A percentile compares a stretch with the other conserved stretches of the same genome.
These are phyloP conservation scores for Patella ulyssiponensis DNA, from an alignment of 2,888 invertebrate species.

Conservation along the genomic window DNA sequence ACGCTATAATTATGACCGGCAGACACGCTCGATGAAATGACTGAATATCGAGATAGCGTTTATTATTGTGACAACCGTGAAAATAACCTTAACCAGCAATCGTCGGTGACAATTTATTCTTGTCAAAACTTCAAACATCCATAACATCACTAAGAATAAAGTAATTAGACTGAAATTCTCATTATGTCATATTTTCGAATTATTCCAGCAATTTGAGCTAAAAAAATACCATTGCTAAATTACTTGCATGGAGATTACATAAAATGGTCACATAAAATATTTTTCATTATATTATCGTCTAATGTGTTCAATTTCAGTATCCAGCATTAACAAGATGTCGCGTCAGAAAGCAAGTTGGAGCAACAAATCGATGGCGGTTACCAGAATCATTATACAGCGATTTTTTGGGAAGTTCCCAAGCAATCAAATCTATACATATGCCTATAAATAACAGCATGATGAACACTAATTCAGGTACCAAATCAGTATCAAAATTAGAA, in stretches of 20 bases:
- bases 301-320: constrained; percentile 76
- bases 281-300: background rate
- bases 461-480: constrained; percentile 60
- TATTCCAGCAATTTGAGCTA: background rate
- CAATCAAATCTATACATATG: constrained; percentile 61
- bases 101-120: no score
- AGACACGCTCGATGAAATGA: no score
- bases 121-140: no score
- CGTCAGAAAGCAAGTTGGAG: constrained; percentile 63
- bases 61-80: no score
- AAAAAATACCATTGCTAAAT: background rate
- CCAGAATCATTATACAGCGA: constrained; percentile 68
- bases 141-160: no score
- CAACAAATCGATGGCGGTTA: constrained; percentile 68
- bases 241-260: no score
- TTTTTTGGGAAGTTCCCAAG: constrained; percentile 67
- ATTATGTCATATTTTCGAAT: background rate
- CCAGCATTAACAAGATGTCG: constrained; percentile 74
- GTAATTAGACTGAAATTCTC: no score
- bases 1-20: no score
- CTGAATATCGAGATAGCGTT: no score
- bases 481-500: no score
- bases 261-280: background rate
- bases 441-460: constrained; percentile 60
- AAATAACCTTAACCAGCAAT: no score